These are phyloP conservation scores for Polylopha cassiicola DNA, from an alignment of 2,888 invertebrate species.

Conservation along the genomic window DNA sequence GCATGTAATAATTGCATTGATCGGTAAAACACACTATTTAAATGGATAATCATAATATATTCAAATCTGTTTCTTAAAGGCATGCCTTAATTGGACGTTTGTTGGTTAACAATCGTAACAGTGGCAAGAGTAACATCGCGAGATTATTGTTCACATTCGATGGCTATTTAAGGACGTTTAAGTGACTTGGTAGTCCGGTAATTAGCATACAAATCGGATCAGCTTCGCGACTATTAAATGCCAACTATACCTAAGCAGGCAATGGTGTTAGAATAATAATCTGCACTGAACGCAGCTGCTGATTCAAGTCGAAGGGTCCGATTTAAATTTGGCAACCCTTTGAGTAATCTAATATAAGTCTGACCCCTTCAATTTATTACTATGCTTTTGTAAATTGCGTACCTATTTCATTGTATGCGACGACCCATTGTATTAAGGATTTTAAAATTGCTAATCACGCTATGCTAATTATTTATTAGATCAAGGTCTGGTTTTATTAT, in stretches of 20 bases:
- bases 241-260: slow-evolving; percentile 32
- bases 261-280: slow-evolving; percentile 62
- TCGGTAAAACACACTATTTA: no score
- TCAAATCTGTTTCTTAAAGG: no score
- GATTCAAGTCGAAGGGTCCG: slow-evolving; percentile 46
- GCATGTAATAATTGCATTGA: no score
- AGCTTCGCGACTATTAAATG: slow-evolving; percentile 38
- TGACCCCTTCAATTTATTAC: slow-evolving; percentile 53
- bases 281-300: slow-evolving; percentile 57
- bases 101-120: slow-evolving; percentile 11
- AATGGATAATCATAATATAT: no score
- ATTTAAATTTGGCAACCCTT: slow-evolving; percentile 70
- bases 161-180: slow-evolving; percentile 17
- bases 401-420: slow-evolving; percentile 39
- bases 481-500: slow-evolving; percentile 6
- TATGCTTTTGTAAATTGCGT: slow-evolving; percentile 37
- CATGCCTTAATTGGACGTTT: no score
- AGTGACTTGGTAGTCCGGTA: slow-evolving; percentile 24
- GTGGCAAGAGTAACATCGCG: slow-evolving; percentile 13
- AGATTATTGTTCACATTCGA: slow-evolving; percentile 9
- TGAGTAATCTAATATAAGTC: slow-evolving; percentile 51
- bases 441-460: slow-evolving; percentile 22
- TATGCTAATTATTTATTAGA: slow-evolving; percentile 13
- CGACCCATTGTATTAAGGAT: slow-evolving; percentile 28
- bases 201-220: slow-evolving; percentile 57